Evolutionary conservation across 2,797 vertebrate genomes (phyloP).

Genomic region (Trachurus trachurus): DNA sequence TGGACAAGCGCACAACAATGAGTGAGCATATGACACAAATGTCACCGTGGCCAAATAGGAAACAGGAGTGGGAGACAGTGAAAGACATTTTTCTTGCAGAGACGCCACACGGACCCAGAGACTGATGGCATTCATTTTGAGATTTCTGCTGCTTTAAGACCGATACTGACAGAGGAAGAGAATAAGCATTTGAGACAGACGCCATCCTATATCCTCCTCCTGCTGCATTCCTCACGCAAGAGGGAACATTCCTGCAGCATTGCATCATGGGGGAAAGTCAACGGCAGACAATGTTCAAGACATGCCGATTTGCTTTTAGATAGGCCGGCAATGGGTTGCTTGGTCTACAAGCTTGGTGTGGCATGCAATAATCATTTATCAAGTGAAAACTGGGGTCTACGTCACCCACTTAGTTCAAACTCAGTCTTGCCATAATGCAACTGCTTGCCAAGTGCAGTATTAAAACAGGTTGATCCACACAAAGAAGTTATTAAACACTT

Average conservation of each 20-base stretch:
- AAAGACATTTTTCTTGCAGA: conserved; percentile 52
- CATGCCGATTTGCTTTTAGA: conserved; percentile 47
- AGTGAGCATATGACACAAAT: conserved; percentile 51
- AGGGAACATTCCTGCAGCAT: conserved; percentile 78
- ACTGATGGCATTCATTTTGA: conserved; percentile 56
- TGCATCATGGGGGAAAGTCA: conserved; percentile 73
- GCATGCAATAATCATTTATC: background rate
- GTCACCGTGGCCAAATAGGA: conserved; percentile 63
- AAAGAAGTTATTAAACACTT: background rate
- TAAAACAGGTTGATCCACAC: background rate
- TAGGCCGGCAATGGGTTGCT: conserved; percentile 11
- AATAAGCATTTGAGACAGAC: conserved; percentile 64
- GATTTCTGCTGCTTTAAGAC: conserved; percentile 45
- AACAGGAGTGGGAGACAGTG: conserved; percentile 53
- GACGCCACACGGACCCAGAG: conserved; percentile 45
- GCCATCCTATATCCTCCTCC: conserved; percentile 70
- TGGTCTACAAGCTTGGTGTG: background rate
- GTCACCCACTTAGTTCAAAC: background rate
- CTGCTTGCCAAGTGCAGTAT: background rate
- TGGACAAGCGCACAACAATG: conserved; percentile 40
- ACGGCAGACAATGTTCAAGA: conserved; percentile 58
- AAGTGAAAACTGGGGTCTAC: background rate
- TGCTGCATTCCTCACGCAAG: conserved; percentile 77
- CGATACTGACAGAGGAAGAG: conserved; percentile 50
- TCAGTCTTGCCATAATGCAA: background rate